Base-by-base conservation (phyloP, 2,113 vertebrate species). In the Ptilonorhynchus violaceus region DNA sequence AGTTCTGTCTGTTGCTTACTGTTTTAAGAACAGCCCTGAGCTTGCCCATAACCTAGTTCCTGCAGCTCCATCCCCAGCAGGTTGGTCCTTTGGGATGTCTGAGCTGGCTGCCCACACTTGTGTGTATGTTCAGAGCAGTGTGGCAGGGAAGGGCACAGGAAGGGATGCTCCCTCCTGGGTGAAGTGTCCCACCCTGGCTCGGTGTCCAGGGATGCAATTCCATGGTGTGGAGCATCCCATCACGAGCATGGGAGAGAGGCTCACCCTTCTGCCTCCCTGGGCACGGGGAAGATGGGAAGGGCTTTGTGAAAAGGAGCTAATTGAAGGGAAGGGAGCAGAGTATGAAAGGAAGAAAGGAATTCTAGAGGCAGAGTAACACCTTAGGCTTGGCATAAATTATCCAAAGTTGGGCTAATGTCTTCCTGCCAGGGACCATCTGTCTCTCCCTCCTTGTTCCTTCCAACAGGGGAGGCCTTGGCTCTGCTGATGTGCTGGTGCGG, bases 181-280 rank as follows among this genome's bases (percentile, higher is more conserved):
- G n/a, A 58, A 89, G 37, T 78, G 44, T 78, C 24, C 75, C 0
- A 0, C 30, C 49, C 28, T 2, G 2, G 7, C 49, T 84, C 0
- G 0, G n/a, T 53, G 67, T 28, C 59, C 2, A 1, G 49, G 53
- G 30, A 18, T 28, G 44, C 47, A 42, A 2, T 77, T 68, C 6
- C 7, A 4, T 15, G 64, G 30, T 0, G 0, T 56, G 64, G 30
- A 69, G 30, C n/a, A n/a, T n/a, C 41, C 50, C 55, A 47, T 11
- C 0, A 1, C 0, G 4, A 42, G 42, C 42, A 7, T 1, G 5
- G 64, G 35, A 64, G 49, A 52, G 70, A 39, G 2, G 2, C 37
- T 31, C 66, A 7, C 31, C 31, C 8, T 41, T 50, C 50, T 85
- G 24, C 37, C 19, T 68, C 28, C 7, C 9, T 4, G 31, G n/a